Evolutionary conservation across 2,113 vertebrate species (phyloP), one percentile per base, ranked within the genome.

Genomic region (Thymallus thymallus): DNA sequence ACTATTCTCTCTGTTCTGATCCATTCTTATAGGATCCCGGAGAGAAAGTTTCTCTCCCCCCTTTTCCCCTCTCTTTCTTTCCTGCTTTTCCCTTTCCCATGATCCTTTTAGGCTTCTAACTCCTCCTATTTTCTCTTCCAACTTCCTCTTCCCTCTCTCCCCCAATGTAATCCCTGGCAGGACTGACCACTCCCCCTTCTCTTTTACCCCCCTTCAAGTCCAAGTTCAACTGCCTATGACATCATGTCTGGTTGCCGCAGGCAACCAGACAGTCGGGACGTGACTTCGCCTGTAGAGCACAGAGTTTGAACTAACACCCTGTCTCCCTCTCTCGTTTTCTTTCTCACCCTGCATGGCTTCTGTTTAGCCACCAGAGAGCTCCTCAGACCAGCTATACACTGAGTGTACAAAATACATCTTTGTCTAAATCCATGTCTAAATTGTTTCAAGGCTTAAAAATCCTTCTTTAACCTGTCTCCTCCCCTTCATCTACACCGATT

Each of bases 151-250:
- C 84, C 81, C 56, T 80, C 20, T 76, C 85, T 83, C 89, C 91
- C 87, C 84, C 87, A 89, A 71, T 82, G 88, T 91, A 90, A 90
- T 92, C 91, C 90, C 92, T 94, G 91, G 93, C 93, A 93, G 80
- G 88, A 93, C 88, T 90, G 89, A 88, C 88, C 89, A 41, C 77
- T 78, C 82, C 81, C 77, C 80, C 76, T 85, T 90, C 83, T 86
- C 86, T 89, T 88, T 85, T 86, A 85, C 85, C 82, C 84, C 89
- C 83, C 87, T 85, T 78, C 91, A 93, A 92, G 91, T 93, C 92
- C 93, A 94, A 94, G 93, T 95, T 95, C 93, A 94, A 93, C 93
- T 92, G 90, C 89, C 88, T 92, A 93, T 95, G 94, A 95, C 94
- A 94, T 95, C 94, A 95, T 94, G 94, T 95, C 94, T 96, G 90